phyloP scores from a whole-genome alignment of 2,797 vertebrate genomes.

The Forpus xanthops region DNA sequence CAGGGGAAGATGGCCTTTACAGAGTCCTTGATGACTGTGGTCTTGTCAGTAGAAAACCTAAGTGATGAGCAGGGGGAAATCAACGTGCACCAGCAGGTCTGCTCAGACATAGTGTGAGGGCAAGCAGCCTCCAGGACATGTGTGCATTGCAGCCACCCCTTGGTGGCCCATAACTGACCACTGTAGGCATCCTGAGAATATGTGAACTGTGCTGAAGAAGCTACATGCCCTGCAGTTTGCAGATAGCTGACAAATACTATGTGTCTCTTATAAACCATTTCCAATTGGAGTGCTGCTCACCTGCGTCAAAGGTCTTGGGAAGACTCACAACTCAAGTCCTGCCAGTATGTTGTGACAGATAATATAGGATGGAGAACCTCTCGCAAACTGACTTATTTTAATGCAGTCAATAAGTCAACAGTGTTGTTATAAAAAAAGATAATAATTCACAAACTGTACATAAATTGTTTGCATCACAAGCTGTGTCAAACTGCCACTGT shows the following conservation, averaged over 20 bases:
- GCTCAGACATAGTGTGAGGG: not conserved
- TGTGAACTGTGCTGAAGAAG: not conserved
- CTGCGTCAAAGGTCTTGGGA: not conserved
- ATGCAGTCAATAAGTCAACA: not conserved
- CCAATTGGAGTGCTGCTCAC: not conserved
- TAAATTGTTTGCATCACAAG: not conserved
- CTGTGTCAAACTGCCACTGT: not conserved
- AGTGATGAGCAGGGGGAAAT: not conserved
- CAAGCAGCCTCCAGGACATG: accelerated
- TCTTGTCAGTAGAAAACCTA: not conserved
- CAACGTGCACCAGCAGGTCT: not conserved
- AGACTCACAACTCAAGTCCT: not conserved
- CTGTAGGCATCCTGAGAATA: accelerated
- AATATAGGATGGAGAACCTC: not conserved
- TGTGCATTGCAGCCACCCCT: not conserved
- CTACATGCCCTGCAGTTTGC: accelerated
- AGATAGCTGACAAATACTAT: not conserved
- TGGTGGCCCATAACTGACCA: accelerated
- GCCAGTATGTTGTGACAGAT: not conserved
- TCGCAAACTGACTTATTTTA: not conserved
- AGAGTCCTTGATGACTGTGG: not conserved
- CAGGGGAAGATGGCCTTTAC: not conserved
- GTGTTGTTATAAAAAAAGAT: not conserved
- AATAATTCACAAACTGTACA: not conserved
- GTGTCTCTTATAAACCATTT: not conserved